Base-by-base conservation (phyloP, 2,888 invertebrate species). In the Apoderus coryli region DNA sequence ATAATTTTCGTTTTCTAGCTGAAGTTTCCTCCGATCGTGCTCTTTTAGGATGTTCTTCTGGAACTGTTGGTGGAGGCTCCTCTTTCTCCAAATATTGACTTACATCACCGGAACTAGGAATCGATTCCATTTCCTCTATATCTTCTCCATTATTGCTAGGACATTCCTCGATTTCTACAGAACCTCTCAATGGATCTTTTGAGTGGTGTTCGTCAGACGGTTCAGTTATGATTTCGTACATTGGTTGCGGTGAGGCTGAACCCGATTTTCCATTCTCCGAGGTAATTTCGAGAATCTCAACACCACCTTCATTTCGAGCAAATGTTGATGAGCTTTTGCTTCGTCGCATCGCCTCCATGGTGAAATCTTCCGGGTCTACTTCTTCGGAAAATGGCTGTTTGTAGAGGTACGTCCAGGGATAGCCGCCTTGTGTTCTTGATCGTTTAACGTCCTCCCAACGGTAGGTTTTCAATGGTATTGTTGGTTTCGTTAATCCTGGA, bases 391-490 rank as follows among this genome's bases (percentile, higher is more conserved):
- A 69, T 50, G 54, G 67, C 56, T 54, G 66, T 53, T 80, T 80
- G 46, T 75, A 64, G 14, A 82, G 58, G 56, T 80, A 72, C 9
- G 82, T 81, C 79, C 81, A 82, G 43, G 82, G 82, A 51, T 82
- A 82, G 25, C 72, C 73, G 39, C 82, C 82, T 51, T 69, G 65
- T 46, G 69, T 65, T 57, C 72, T 72, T 44, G 73, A 67, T 52
- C 76, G 64, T 46, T 70, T 61, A 23, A 82, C 60, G 57, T 82
- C 81, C 60, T 82, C 81, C 81, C 81, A 82, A 62, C 72, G 68
- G 57, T 81, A 82, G 30, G 80, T 80, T 57, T 76, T 73, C 46
- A 76, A 64, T 38, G 80, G 80, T 46, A 76, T 65, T 41, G 72
- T 72, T 43, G 80, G 78, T 33, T 46, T 37, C 39, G 53, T 52